Evolutionary conservation across 2,797 vertebrate species (phyloP), one percentile per base, ranked within the genome.

Genomic region (Pipistrellus pipistrellus): DNA sequence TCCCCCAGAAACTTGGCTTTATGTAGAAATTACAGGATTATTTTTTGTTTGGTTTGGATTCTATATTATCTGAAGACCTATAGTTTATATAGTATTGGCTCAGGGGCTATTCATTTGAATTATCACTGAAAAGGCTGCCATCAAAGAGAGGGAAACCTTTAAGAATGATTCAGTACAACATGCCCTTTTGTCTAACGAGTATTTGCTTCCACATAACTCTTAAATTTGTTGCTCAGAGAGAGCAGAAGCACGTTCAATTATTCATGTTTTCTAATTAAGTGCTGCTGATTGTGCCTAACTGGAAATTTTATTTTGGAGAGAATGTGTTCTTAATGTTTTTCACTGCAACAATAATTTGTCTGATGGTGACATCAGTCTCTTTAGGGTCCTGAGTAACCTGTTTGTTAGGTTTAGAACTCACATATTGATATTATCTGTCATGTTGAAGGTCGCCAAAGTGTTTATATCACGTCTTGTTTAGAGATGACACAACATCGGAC

Each of bases 241-340:
- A 96, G 75, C 51, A 93, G 89, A 62, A 89, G 90, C 32, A 62
- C 23, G 4, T 89, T 98, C 95, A 98, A 95, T 98, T 98, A 97
- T 97, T 97, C 95, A 95, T 97, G 59, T 23, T 97, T 81, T 97
- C 95, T 98, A 97, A 98, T 98, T 98, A 98, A 97, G 94, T 66
- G 78, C 94, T 91, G 91, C 77, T 97, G 94, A 93, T 82, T 95
- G 21, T 97, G 91, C 77, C 94, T 96, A 97, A 97, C 96, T 91
- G 53, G 75, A 97, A 91, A 97, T 96, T 97, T 97, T 91, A 93
- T 95, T 97, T 95, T 88, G 96, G 89, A 82, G 69, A 92, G 93
- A 97, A 32, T 59, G 3, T 96, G 25, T 96, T 93, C 73, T 92
- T 97, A 95, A 97, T 87, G 38, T 94, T 97, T 97, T 88, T 80